Evolutionary conservation across 1,140 invertebrate genomes (phyloP), one percentile per base, ranked within the genome.

Genomic region (Anoplolepis gracilipes): DNA sequence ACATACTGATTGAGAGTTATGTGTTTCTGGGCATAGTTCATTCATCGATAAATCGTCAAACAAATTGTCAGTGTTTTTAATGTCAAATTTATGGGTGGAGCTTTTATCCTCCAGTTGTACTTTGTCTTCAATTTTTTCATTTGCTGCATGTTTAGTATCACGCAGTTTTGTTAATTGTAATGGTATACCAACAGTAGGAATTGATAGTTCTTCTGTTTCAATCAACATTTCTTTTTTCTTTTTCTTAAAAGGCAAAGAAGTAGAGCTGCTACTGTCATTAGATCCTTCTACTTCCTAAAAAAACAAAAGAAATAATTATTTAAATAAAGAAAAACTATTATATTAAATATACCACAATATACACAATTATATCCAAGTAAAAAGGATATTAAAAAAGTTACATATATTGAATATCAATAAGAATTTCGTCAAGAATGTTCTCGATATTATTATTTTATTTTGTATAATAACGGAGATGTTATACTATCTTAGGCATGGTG

Each of bases 141-240:
- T 88, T 22, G 57, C 33, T 1, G 28, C 7, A 42, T 89, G 82
- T 42, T 89, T 89, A 3, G 36, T 64, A 19, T 89, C 88, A 1
- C 85, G 65, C 13, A 86, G 59, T 19, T 87, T 89, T n/a, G 36
- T 61, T 64, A 90, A 64, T 42, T 87, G 88, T 28, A 90, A 67
- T 25, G 88, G 85, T 64, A 90, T 89, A 30, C 61, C 79, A 10
- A 64, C 28, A 11, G 65, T 64, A 11, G 75, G 77, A 64, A 78
- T 67, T 0, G 57, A 65, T 5, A 90, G 28, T 28, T 89, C 65
- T 0, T 90, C 76, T 30, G 67, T 55, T 13, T 59, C 65, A 8
- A 84, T 46, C 7, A 33, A 69, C 10, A 13, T 46, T 5, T 90
- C 85, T 11, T 65, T 87, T 11, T 49, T 87, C 10, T 25, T 25